Evolutionary conservation across 2,113 vertebrate species (phyloP), one percentile per base, ranked within the genome.

Genomic region (Alosa alosa): DNA sequence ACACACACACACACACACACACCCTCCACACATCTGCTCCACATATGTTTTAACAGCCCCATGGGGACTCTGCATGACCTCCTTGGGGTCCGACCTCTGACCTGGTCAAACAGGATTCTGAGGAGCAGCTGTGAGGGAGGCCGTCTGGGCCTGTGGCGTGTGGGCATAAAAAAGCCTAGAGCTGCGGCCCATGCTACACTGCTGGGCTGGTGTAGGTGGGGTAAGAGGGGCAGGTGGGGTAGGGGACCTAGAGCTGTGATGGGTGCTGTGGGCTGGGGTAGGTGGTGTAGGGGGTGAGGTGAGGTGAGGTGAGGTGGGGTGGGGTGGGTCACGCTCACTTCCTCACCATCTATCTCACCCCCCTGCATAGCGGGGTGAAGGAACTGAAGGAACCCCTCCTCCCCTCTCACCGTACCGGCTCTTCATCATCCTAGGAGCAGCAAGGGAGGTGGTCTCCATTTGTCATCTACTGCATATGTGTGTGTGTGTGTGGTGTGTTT

Each of bases 21-120:
- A 72, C n/a, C 6, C 64, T 15, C 10, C 64, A 72, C 64, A 83
- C 86, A 78, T 84, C 36, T 87, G 81, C 45, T 46, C 6, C 10
- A 22, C 60, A 82, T 4, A 1, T 84, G 46, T 46, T 84, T 50
- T 47, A 50, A 81, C 46, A 25, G 64, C 20, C 84, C n/a, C 6
- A 55, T 45, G n/a, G 45, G n/a, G 46, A 22, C 39, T n/a, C 31
- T 84, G 6, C 4, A 20, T n/a, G 15, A 9, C 78, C 52, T 64
- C 46, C 45, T 45, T 1, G 31, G n/a, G 7, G 22, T 57, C 72
- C 81, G 82, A 78, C 41, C 84, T 87, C 49, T 83, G 31, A 85
- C 84, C 81, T 81, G 45, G 22, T 44, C 57, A 45, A 84, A 84
- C 20, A 36, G 8, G 6, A 17, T 7, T 49, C 81, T 41, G 17